Evolutionary conservation across 23 tunicate species (phyloP), one percentile per base, ranked within the genome.

Genomic region (Halocynthia aurantium): DNA sequence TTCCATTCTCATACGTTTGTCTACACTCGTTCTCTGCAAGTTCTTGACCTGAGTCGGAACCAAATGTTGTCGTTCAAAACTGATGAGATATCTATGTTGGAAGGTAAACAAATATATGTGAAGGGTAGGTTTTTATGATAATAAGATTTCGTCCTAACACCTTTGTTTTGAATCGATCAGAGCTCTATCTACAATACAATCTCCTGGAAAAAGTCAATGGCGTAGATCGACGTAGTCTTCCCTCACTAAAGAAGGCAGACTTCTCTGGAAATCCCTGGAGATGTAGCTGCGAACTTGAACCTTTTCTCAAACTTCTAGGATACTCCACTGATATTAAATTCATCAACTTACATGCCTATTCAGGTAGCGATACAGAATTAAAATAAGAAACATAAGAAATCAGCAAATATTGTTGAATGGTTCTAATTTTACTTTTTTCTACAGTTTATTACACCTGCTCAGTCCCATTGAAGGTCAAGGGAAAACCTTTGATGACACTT

Each of bases 11-110:
- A 84, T 17, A 76, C 96, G 6, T 90, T 90, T 52, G 82, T 82
- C 7, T 90, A 84, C 64, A 75, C 89, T 7, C 72, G 83, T 60
- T 55, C 81, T 5, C 52, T 90, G 80, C 67, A 64, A 69, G 81
- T 75, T 49, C 82, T 90, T n/a, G 96, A 90, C 71, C 72, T 90
- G 13, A 90, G 96, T 74, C 31, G 52, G 15, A 90, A 90, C 58
- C 22, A 15, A 58, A 66, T 90, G 54, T 61, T 53, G 61, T 19
- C 62, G 0, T 81, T 90, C 50, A 56, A 51, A 17, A 80, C 87
- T n/a, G 61, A 78, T 6, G 82, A 81, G 13, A 50, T 81, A 22
- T 65, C 85, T 0, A 82, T 78, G 62, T 61, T 90, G 8, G 71
- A 71, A 70, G 96, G 96, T 84, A 56, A 76, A 58, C 9, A 57